Percentiles rank a stretch among this genome's conserved stretches.
These are phyloP conservation scores for Incurvaria masculella DNA, from an alignment of 2,888 invertebrate species.

Conservation along the genomic window DNA sequence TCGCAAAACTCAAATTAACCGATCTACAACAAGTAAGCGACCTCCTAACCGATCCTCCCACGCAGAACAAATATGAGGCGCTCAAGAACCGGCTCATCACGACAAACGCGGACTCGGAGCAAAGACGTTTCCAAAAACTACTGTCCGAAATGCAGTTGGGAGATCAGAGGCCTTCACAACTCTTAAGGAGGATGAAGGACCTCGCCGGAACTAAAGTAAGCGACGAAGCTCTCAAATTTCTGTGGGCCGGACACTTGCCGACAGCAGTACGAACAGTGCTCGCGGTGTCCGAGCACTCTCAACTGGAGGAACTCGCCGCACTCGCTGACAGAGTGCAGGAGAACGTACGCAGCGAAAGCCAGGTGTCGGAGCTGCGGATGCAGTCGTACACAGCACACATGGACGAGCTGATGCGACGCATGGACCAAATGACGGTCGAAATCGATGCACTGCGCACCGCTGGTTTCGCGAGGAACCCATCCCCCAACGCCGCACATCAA, in stretches of 20 bases:
- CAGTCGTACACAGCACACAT: too few relatives aligned
- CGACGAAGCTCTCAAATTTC: not conserved
- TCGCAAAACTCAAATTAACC: not conserved
- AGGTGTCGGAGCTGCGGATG: too few relatives aligned
- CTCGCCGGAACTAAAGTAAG: slow-evolving; percentile 1
- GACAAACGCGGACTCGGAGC: not conserved
- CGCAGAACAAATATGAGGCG: not conserved
- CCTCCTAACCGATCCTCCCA: slow-evolving; percentile 1
- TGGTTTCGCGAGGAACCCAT: too few relatives aligned
- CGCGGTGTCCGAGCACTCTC: too few relatives aligned
- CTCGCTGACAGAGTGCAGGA: too few relatives aligned
- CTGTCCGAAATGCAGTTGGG: slow-evolving; percentile 2
- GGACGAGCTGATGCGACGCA: too few relatives aligned
- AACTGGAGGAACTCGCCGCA: too few relatives aligned
- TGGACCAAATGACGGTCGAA: too few relatives aligned
- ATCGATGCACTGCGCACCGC: too few relatives aligned
- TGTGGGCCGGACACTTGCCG: not conserved
- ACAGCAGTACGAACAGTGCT: not conserved
- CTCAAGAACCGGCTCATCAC: not conserved
- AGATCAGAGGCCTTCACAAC: slow-evolving; percentile 3
- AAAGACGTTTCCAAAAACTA: slow-evolving; percentile 1
- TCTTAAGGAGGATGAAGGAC: slow-evolving; percentile 1
- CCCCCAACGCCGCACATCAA: too few relatives aligned
- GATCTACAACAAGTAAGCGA: not conserved
- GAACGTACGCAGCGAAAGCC: too few relatives aligned